phyloP scores from a whole-genome alignment of 2,797 vertebrate genomes.

The Apodemus agrarius region DNA sequence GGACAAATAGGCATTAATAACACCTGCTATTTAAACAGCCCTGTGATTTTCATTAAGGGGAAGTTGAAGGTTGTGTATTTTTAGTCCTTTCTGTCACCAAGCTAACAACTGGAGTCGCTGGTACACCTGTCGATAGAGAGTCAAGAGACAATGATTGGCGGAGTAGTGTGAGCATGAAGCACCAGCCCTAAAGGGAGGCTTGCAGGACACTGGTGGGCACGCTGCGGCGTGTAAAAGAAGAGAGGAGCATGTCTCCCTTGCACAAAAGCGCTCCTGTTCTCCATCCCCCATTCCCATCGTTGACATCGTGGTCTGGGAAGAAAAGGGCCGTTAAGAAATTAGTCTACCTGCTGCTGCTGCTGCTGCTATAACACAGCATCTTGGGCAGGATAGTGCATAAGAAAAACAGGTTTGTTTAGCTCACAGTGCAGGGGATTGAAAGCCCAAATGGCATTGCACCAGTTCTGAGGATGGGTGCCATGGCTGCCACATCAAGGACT shows the following conservation, averaged over 20 bases:
- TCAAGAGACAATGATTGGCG: background rate
- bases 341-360: background rate
- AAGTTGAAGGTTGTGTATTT: background rate
- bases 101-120: background rate
- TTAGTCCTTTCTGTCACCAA: slow-evolving; percentile 3
- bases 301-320: background rate
- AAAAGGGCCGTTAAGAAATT: background rate
- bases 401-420: background rate
- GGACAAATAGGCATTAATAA: slow-evolving; percentile 30
- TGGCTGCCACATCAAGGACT: background rate
- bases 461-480: background rate
- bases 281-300: background rate
- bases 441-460: background rate
- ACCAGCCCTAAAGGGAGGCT: background rate
- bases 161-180: background rate
- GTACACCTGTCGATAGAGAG: background rate
- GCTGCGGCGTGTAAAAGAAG: background rate
- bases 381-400: background rate
- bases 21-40: slow-evolving; percentile 42
- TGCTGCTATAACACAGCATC: background rate
- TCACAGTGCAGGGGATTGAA: background rate
- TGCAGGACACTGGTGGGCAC: background rate
- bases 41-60: slow-evolving; percentile 28
- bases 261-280: background rate
- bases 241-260: background rate